These are phyloP conservation scores for Druceiella hillmani DNA, from an alignment of 2,888 invertebrate species.

Conservation along the genomic window DNA sequence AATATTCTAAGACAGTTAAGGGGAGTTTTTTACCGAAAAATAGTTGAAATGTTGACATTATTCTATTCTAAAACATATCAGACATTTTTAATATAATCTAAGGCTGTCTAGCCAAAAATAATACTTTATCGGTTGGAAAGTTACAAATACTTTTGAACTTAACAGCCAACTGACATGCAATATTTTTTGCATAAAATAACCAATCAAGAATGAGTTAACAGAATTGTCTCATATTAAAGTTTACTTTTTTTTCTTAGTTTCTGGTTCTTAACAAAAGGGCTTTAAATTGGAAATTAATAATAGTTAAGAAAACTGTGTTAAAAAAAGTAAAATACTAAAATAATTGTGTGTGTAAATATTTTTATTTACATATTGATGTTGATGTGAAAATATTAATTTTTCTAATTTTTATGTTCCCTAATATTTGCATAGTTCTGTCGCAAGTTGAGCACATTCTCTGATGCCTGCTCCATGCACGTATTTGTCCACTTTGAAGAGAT, in stretches of 20 bases:
- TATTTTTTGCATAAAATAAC: too few relatives aligned
- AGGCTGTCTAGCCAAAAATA: too few relatives aligned
- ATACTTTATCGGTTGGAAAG: too few relatives aligned
- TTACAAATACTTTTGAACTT: too few relatives aligned
- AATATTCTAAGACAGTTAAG: too few relatives aligned
- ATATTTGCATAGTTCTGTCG: conserved; percentile 54
- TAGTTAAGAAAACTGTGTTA: neutral
- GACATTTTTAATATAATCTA: too few relatives aligned
- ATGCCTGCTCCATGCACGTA: conserved; percentile 71
- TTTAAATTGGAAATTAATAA: conserved; percentile 5
- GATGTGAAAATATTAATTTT: too few relatives aligned
- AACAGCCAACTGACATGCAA: too few relatives aligned
- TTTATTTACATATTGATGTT: conserved; percentile 3
- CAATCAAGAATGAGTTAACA: too few relatives aligned
- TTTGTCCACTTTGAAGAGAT: conserved; percentile 70
- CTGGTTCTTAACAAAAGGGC: neutral
- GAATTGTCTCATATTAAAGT: neutral
- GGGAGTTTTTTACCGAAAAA: too few relatives aligned
- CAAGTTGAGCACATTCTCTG: conserved; percentile 65
- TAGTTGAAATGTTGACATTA: too few relatives aligned
- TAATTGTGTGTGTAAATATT: neutral
- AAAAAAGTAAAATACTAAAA: neutral
- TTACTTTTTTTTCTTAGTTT: neutral
- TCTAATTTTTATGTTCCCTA: neutral
- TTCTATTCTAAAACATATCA: too few relatives aligned